A percentile compares a stretch with the other conserved stretches of the same genome.
phyloP scores from a whole-genome alignment of 2,888 invertebrate genomes.

The Chelonus formosanus region DNA sequence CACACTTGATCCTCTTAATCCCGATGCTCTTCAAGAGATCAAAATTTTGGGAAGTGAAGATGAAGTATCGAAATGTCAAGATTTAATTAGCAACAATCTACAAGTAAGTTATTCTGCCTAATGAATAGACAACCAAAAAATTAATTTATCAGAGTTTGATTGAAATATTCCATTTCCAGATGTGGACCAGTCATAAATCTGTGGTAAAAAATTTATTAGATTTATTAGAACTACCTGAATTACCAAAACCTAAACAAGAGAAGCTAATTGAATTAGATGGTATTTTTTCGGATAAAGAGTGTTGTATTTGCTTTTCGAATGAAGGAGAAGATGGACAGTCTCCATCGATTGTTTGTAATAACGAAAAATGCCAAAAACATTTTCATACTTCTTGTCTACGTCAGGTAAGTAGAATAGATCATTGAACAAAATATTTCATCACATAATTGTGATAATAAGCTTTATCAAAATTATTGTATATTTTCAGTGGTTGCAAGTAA shows the following conservation, averaged over 20 bases:
- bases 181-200: slow-evolving; percentile 51
- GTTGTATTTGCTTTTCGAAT: slow-evolving; percentile 58
- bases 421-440: slow-evolving; percentile 25
- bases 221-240: slow-evolving; percentile 51
- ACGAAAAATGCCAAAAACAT: slow-evolving; percentile 53
- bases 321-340: slow-evolving; percentile 48
- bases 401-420: slow-evolving; percentile 45
- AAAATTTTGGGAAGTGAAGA: slow-evolving; percentile 54
- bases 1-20: slow-evolving; percentile 51
- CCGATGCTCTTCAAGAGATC: slow-evolving; percentile 51
- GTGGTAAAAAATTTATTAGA: slow-evolving; percentile 52
- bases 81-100: slow-evolving; percentile 48
- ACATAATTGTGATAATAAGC: neutral
- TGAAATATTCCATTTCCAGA: slow-evolving; percentile 43
- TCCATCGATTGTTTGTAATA: slow-evolving; percentile 57
- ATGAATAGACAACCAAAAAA: too few relatives aligned
- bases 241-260: slow-evolving; percentile 44
- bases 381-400: slow-evolving; percentile 58
- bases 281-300: slow-evolving; percentile 54
- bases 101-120: slow-evolving; percentile 39
- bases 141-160: too few relatives aligned
- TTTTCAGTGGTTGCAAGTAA: slow-evolving; percentile 57
- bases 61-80: slow-evolving; percentile 50
- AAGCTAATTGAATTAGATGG: slow-evolving; percentile 33
- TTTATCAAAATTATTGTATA: slow-evolving; percentile 12